These are phyloP conservation scores for Loriculus beryllinus DNA, from an alignment of 2,797 vertebrate genomes.

Conservation along the genomic window DNA sequence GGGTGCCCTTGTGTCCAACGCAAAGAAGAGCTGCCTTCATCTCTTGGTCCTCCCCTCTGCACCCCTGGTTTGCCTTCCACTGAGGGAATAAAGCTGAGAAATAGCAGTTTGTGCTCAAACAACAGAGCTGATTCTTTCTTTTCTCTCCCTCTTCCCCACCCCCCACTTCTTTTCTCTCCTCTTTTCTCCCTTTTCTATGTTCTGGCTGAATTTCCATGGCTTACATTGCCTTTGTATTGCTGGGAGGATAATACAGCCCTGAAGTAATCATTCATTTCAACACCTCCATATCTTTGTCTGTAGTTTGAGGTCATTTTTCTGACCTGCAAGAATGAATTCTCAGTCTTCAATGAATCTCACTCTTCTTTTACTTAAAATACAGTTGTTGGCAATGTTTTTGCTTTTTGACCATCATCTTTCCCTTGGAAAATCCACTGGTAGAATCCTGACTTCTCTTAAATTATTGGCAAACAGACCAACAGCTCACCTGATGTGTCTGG, in stretches of 20 bases:
- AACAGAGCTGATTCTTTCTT: neutral
- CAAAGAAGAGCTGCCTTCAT: neutral
- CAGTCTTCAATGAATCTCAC: neutral
- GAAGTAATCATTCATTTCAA: conserved; percentile 36
- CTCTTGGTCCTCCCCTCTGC: neutral
- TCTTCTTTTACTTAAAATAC: neutral
- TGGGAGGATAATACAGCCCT: neutral
- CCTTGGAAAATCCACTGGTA: neutral
- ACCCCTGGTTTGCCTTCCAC: neutral
- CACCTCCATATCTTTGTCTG: neutral
- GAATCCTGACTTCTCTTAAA: neutral
- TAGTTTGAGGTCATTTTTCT: neutral
- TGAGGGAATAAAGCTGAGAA: neutral
- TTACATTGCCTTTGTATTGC: neutral
- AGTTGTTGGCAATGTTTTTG: neutral
- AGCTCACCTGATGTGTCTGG: neutral
- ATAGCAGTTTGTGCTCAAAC: neutral
- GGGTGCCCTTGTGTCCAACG: accelerated
- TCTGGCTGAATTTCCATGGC: neutral
- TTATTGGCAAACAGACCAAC: neutral
- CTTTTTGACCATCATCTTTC: neutral
- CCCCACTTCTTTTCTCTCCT: neutral
- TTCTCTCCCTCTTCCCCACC: accelerated
- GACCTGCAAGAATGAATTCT: neutral
- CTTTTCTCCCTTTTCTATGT: neutral